Conservation (phyloP, 2,888 invertebrate species). For the Drosophila lutescens region DNA sequence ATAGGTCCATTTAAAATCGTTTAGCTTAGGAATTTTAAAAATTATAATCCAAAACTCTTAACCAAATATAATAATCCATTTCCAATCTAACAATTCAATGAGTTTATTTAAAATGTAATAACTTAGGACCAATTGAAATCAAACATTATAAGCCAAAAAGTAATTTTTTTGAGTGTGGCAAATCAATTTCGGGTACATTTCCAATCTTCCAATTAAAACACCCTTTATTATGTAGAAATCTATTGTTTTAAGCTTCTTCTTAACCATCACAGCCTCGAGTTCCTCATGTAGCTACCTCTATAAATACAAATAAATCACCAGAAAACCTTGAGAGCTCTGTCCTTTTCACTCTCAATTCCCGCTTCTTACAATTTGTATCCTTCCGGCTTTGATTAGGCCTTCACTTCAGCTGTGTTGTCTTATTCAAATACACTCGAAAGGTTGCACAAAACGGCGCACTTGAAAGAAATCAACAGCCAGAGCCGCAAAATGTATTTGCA, state of each 20-base stretch:
- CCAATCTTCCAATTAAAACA: not conserved
- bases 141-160: not conserved
- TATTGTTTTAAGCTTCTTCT: not conserved
- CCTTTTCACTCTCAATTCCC: not conserved
- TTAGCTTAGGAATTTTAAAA: too few relatives aligned
- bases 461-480: conserved; percentile 38
- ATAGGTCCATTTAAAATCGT: too few relatives aligned
- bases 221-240: not conserved
- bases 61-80: too few relatives aligned
- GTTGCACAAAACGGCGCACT: conserved; percentile 25
- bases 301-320: conserved; percentile 15
- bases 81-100: not conserved
- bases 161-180: not conserved
- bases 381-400: conserved; percentile 38
- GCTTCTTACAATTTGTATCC: conserved; percentile 17
- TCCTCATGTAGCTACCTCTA: not conserved
- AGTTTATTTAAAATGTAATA: not conserved
- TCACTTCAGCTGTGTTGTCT: conserved; percentile 33
- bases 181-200: not conserved
- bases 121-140: too few relatives aligned
- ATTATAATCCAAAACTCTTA: too few relatives aligned
- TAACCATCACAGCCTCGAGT: not conserved
- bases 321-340: conserved; percentile 4
- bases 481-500: conserved; percentile 25
- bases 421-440: conserved; percentile 44